Evolutionary conservation across 2,888 invertebrate species (phyloP).

Genomic region (Phlogophora meticulosa): DNA sequence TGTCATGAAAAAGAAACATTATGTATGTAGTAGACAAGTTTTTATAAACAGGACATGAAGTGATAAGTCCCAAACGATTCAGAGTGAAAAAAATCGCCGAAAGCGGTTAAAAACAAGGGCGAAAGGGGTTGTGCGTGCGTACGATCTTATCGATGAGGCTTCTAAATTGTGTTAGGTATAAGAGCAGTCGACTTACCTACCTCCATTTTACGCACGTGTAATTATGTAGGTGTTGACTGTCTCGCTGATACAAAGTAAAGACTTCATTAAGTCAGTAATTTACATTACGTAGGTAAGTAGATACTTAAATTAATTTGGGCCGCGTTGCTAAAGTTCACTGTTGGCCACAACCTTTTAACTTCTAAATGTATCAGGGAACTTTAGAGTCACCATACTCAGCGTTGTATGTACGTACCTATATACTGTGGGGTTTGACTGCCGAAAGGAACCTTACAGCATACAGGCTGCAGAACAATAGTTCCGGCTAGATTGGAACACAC

Average conservation of each 20-base stretch:
- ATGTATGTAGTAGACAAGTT: background rate
- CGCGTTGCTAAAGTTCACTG: conserved; percentile 7
- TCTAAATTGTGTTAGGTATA: conserved; percentile 26
- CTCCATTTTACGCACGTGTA: conserved; percentile 1
- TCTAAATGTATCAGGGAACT: conserved; percentile 23
- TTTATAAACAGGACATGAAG: background rate
- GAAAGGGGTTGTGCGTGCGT: background rate
- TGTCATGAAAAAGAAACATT: background rate
- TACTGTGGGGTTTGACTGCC: too few relatives aligned
- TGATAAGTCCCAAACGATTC: background rate
- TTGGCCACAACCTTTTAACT: conserved; percentile 44
- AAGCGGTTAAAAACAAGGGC: background rate
- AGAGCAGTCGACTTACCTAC: conserved; percentile 13
- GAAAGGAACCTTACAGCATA: too few relatives aligned
- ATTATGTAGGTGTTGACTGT: conserved; percentile 16
- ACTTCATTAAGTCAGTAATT: conserved; percentile 42
- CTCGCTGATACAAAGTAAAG: conserved; percentile 23
- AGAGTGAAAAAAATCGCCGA: background rate
- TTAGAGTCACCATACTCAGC: background rate
- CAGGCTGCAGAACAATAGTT: too few relatives aligned
- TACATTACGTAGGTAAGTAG: conserved; percentile 16
- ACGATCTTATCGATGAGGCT: background rate
- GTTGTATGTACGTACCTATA: too few relatives aligned
- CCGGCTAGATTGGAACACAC: too few relatives aligned
- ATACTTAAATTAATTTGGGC: conserved; percentile 31